A percentile compares a stretch with the other conserved stretches of the same genome.
Evolutionary conservation across 2,888 invertebrate genomes (phyloP).

Genomic region (Frankliniella intonsa): DNA sequence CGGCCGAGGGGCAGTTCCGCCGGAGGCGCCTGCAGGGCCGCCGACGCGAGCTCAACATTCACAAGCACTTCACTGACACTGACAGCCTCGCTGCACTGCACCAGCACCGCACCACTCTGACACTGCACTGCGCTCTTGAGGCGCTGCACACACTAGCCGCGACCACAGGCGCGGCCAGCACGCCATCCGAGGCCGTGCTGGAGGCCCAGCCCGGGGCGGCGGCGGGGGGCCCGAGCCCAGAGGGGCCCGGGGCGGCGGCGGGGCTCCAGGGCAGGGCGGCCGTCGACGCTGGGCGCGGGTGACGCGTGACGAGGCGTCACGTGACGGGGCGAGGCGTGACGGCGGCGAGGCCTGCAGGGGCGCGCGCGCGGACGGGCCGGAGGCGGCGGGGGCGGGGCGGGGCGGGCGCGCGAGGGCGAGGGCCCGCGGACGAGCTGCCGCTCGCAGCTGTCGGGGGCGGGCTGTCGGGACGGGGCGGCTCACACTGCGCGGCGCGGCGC

Average conservation of each 20-base stretch:
- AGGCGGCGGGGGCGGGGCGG: background rate
- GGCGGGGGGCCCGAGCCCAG: background rate
- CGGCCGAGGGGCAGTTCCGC: background rate
- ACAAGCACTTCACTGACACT: no score
- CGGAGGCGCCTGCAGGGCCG: background rate
- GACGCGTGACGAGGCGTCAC: no score
- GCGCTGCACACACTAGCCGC: background rate
- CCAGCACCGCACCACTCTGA: background rate
- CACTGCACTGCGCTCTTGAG: no score
- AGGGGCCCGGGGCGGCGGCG: background rate
- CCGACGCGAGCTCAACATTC: background rate
- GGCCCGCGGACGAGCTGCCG: background rate
- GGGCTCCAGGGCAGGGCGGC: background rate
- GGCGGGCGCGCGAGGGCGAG: background rate
- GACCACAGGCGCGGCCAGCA: background rate
- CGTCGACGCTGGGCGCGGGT: background rate
- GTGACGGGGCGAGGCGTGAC: no score
- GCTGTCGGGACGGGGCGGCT: background rate
- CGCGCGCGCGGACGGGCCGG: background rate
- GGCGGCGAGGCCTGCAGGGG: no score
- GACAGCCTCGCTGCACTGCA: background rate
- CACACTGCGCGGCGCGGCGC: background rate
- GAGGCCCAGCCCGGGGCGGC: background rate
- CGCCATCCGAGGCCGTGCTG: background rate
- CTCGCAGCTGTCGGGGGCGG: background rate